Conservation (phyloP, 2,797 vertebrate species). For the Falco peregrinus region DNA sequence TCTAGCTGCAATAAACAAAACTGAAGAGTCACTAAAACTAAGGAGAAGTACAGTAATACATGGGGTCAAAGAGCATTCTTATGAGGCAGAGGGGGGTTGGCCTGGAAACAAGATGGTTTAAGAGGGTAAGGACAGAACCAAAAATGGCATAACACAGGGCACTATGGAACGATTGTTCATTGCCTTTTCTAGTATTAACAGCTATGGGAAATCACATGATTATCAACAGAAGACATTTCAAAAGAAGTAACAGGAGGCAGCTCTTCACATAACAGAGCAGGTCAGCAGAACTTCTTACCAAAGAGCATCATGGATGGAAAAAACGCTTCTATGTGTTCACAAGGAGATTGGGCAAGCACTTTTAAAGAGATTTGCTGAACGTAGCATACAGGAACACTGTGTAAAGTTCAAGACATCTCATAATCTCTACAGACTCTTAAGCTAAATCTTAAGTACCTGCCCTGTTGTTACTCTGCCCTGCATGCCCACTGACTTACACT, state of each 20-base stretch:
- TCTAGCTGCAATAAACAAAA: neutral
- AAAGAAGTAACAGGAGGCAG: neutral
- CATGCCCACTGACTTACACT: neutral
- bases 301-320: neutral
- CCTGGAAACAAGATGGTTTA: neutral
- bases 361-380: neutral
- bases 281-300: neutral
- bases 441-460: rapidly evolving
- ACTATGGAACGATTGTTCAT: neutral
- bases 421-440: neutral
- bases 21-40: neutral
- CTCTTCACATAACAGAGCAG: neutral
- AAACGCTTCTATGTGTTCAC: neutral
- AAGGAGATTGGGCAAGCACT: neutral
- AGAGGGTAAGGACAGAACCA: neutral
- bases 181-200: neutral
- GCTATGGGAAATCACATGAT: rapidly evolving
- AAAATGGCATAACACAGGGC: neutral
- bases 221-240: neutral
- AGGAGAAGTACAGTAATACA: neutral
- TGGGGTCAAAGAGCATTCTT: neutral
- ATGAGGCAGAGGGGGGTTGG: neutral
- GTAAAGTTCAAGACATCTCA: neutral
- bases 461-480: neutral
- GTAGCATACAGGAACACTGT: neutral